phyloP scores from a whole-genome alignment of 2,888 invertebrate species.

The Melieria picta region DNA sequence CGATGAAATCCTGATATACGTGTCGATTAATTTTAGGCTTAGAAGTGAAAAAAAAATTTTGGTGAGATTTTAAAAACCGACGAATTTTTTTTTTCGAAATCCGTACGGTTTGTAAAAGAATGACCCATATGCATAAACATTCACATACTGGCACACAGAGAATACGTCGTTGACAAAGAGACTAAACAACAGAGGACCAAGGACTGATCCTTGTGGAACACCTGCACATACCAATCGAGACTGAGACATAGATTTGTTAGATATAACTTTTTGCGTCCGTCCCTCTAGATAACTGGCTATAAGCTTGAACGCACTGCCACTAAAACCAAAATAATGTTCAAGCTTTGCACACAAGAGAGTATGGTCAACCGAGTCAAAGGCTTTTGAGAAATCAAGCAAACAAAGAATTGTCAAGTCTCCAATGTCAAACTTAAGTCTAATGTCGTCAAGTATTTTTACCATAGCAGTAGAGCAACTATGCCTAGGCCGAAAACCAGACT shows the following conservation, averaged over 20 bases:
- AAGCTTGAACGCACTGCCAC: slow-evolving; percentile 2
- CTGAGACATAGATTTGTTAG: not conserved
- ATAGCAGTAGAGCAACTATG: slow-evolving; percentile 24
- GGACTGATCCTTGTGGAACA: no score
- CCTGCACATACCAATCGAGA: not conserved
- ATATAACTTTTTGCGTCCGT: not conserved
- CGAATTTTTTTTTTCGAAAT: no score
- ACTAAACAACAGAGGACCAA: no score
- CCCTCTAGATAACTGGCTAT: slow-evolving; percentile 4
- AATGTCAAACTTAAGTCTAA: slow-evolving; percentile 12
- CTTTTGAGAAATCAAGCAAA: slow-evolving; percentile 19
- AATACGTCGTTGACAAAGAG: no score
- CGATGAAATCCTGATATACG: no score
- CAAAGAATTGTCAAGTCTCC: not conserved
- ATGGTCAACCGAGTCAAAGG: slow-evolving; percentile 23
- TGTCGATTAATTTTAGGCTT: no score
- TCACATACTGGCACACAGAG: no score
- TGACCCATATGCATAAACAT: no score
- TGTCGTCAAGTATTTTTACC: slow-evolving; percentile 18
- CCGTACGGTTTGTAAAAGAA: no score
- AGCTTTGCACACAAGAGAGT: slow-evolving; percentile 21
- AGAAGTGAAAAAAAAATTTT: no score
- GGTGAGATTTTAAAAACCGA: no score
- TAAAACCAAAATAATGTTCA: slow-evolving; percentile 16
- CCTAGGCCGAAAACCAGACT: not conserved